These are phyloP conservation scores for Corythaeola cristata DNA, from an alignment of 2,113 vertebrate genomes.

Conservation along the genomic window DNA sequence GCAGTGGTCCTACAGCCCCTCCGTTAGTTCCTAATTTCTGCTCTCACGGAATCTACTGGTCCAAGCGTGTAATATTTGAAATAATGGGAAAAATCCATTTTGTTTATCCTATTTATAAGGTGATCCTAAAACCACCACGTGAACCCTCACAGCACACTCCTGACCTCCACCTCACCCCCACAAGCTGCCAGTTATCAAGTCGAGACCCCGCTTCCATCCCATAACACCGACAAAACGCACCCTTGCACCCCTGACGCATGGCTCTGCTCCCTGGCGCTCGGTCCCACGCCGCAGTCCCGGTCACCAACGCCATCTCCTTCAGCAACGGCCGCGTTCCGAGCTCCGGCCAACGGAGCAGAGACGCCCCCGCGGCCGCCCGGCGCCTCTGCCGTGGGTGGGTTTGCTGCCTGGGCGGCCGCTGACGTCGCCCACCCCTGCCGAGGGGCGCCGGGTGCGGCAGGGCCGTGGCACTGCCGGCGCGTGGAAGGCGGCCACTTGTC, in stretches of 20 bases:
- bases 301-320: not conserved
- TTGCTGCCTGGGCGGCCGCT: not conserved
- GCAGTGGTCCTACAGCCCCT: not conserved
- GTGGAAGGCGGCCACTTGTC: no score
- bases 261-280: not conserved
- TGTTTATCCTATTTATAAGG: not conserved
- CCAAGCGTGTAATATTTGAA: not conserved
- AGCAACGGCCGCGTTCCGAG: not conserved
- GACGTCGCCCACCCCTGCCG: not conserved
- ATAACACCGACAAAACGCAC: fast-evolving
- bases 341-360: not conserved
- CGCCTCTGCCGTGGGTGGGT: fast-evolving
- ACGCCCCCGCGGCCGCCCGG: not conserved
- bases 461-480: not conserved
- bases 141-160: not conserved
- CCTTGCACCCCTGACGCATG: fast-evolving
- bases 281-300: fast-evolving
- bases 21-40: not conserved
- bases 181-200: not conserved
- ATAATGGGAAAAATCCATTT: not conserved
- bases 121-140: not conserved
- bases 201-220: not conserved
- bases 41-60: not conserved
- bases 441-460: not conserved
- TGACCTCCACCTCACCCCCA: no score